These are phyloP conservation scores for Paramisgurnus dabryanus DNA, from an alignment of 2,113 vertebrate genomes.

Conservation along the genomic window DNA sequence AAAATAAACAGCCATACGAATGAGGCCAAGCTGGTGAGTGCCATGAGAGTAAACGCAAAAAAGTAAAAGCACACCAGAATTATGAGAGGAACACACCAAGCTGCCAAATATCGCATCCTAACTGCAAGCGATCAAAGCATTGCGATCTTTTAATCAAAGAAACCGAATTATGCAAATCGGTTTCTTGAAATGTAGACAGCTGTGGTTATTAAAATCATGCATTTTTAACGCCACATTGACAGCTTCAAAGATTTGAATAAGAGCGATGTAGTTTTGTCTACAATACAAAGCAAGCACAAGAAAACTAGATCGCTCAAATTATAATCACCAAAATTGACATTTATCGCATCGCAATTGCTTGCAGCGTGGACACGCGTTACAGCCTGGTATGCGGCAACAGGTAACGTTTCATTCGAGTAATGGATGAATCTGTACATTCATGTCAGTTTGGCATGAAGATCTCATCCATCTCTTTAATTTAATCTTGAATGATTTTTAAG, in stretches of 20 bases:
- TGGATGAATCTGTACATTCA: conserved; percentile 39
- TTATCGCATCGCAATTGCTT: not conserved
- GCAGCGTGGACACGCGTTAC: not conserved
- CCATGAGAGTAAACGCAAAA: conserved; percentile 58
- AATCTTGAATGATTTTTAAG: conserved; percentile 70
- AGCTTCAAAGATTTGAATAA: not conserved
- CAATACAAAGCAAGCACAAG: too few species aligned
- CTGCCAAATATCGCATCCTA: not conserved
- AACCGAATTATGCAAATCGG: too few species aligned
- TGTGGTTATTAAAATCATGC: too few species aligned
- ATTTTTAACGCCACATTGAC: not conserved
- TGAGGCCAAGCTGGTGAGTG: conserved; percentile 66
- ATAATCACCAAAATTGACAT: too few species aligned
- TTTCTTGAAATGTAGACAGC: too few species aligned
- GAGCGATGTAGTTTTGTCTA: not conserved
- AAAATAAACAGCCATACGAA: conserved; percentile 60
- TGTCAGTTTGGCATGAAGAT: conserved; percentile 48
- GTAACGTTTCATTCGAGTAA: not conserved
- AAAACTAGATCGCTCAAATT: too few species aligned
- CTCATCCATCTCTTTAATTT: conserved; percentile 68
- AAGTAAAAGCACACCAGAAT: conserved; percentile 4
- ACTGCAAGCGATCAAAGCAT: not conserved
- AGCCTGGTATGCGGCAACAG: conserved; percentile 14
- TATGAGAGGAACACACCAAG: not conserved
- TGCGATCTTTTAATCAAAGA: not conserved